A percentile compares a stretch with the other conserved stretches of the same genome.
These are phyloP conservation scores for Thamnaconus septentrionalis DNA, from an alignment of 2,113 vertebrate genomes.

Conservation along the genomic window DNA sequence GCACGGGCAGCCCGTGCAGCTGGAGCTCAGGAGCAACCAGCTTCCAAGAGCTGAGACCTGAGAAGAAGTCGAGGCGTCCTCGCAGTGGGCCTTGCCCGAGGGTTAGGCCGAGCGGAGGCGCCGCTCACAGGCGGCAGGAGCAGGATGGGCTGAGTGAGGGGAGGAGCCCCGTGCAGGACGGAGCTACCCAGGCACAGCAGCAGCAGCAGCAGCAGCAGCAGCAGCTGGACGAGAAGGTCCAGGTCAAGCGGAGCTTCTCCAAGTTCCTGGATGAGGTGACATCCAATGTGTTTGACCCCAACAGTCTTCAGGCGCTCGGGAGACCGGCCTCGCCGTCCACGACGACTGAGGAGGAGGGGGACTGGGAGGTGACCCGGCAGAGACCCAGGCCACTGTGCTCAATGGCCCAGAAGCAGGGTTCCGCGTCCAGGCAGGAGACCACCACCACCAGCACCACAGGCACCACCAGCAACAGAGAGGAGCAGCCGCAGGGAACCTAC, in stretches of 20 bases:
- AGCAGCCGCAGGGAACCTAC: conserved; percentile 54
- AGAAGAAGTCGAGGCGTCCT: conserved; percentile 8
- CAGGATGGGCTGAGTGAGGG: conserved; percentile 32
- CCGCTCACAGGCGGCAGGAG: conserved; percentile 9
- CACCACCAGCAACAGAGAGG: conserved; percentile 15
- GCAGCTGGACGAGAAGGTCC: conserved; percentile 68
- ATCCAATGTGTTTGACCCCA: conserved; percentile 78
- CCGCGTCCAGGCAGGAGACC: conserved; percentile 13
- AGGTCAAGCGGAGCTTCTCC: conserved; percentile 84
- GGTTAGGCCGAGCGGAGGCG: conserved; percentile 38
- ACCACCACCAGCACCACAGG: neutral
- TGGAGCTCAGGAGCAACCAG: conserved; percentile 55
- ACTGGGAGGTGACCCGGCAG: conserved; percentile 1
- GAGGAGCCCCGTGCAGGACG: conserved; percentile 47
- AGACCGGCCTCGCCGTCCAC: conserved; percentile 28
- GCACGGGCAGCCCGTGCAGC: conserved; percentile 26
- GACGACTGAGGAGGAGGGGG: conserved; percentile 10
- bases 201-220: conserved; percentile 39
- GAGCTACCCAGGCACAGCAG: neutral
- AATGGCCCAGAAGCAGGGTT: conserved; percentile 35
- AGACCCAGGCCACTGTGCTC: conserved; percentile 20
- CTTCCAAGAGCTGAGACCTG: conserved; percentile 27
- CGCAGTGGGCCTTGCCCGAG: conserved; percentile 9
- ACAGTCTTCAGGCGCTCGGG: conserved; percentile 74
- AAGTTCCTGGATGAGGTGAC: conserved; percentile 88